Percentiles rank a stretch among this genome's conserved stretches.
Conservation (phyloP, 2,113 vertebrate genomes). For the Narcine bancroftii region DNA sequence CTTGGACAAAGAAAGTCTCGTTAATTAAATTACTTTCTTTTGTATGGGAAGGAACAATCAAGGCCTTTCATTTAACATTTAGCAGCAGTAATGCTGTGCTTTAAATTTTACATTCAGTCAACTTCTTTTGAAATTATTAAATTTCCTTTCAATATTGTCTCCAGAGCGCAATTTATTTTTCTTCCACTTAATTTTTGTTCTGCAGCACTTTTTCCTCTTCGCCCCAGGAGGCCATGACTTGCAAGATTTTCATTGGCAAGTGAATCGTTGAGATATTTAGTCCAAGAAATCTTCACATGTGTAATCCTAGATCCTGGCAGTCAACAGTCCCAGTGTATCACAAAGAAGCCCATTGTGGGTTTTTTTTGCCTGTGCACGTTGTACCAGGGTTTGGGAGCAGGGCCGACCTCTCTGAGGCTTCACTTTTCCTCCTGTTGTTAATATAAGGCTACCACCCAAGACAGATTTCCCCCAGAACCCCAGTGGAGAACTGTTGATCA, state of each 20-base stretch:
- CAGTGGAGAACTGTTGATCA: neutral
- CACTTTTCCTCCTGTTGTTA: neutral
- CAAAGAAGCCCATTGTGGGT: neutral
- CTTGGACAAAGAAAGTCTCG: neutral
- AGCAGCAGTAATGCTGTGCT: neutral
- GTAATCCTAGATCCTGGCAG: neutral
- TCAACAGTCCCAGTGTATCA: neutral
- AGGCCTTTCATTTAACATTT: neutral
- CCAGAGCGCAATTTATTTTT: neutral
- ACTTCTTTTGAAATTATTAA: neutral
- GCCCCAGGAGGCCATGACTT: neutral
- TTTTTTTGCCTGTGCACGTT: neutral
- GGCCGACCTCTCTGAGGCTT: neutral
- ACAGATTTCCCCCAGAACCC: neutral
- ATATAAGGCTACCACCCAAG: neutral
- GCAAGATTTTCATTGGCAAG: neutral
- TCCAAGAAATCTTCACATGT: neutral
- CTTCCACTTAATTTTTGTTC: neutral
- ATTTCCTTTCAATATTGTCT: neutral
- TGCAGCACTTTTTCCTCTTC: neutral
- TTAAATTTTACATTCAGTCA: neutral
- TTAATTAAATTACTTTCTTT: neutral
- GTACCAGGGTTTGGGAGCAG: neutral
- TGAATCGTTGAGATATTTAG: neutral
- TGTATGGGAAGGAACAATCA: neutral